Conservation (phyloP, 2,888 invertebrate genomes). For the Trachelus troglodyta region DNA sequence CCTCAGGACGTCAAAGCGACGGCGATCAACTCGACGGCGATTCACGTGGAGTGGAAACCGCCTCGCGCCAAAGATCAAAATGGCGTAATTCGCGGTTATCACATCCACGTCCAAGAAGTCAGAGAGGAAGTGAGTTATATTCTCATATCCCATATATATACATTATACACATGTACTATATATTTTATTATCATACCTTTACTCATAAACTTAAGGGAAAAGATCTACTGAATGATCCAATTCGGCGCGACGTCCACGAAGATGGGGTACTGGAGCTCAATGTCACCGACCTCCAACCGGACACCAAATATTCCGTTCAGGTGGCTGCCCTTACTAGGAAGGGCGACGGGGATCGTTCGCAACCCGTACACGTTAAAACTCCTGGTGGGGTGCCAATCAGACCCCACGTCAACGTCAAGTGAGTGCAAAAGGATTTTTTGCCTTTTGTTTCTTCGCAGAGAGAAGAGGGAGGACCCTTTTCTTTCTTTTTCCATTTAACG, state of each 20-base stretch:
- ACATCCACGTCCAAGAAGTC: conserved; percentile 93
- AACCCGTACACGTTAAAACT: conserved; percentile 87
- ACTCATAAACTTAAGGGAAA: conserved; percentile 70
- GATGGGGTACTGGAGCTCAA: conserved; percentile 82
- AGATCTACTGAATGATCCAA: conserved; percentile 84
- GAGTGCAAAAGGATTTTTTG: conserved; percentile 50
- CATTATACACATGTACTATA: neutral
- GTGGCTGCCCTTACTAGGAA: conserved; percentile 96
- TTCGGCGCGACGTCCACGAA: conserved; percentile 87
- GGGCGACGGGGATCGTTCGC: conserved; percentile 95
- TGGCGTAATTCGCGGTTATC: conserved; percentile 96
- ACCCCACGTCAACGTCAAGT: conserved; percentile 85
- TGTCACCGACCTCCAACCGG: conserved; percentile 92
- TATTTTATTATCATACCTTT: neutral
- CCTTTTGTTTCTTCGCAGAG: neutral
- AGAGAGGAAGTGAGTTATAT: conserved; percentile 78
- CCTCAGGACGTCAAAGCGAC: conserved; percentile 92
- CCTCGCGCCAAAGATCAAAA: conserved; percentile 92
- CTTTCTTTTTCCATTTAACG: neutral
- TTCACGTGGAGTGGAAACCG: conserved; percentile 94
- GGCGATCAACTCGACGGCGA: conserved; percentile 94
- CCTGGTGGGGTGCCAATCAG: conserved; percentile 93
- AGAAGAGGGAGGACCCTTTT: neutral
- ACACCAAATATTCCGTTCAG: conserved; percentile 93
- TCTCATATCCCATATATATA: neutral